Evolutionary conservation across 2,113 vertebrate genomes (phyloP).

Genomic region (Gymnocephalus cernua): DNA sequence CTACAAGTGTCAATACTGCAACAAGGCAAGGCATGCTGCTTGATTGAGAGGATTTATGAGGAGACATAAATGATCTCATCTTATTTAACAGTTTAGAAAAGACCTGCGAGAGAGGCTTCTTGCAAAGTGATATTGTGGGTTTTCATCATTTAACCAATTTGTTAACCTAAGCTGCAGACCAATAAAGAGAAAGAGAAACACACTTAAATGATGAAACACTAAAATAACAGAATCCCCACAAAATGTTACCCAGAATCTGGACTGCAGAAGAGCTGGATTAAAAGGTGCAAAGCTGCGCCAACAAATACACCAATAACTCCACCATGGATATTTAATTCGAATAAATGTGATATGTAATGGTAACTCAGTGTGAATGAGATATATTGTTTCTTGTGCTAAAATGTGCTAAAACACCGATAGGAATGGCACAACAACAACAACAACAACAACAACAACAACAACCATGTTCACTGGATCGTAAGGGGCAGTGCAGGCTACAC

Average conservation of each 20-base stretch:
- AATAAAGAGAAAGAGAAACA: not conserved
- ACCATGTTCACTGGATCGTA: slow-evolving; percentile 21
- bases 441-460: slow-evolving; percentile 39
- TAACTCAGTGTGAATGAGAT: slow-evolving; percentile 42
- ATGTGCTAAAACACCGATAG: slow-evolving; percentile 63
- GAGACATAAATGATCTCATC: slow-evolving; percentile 33
- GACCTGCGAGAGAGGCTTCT: not conserved
- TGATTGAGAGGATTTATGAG: slow-evolving; percentile 20
- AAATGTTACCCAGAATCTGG: not conserved
- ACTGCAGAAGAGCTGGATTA: not conserved
- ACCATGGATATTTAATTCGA: not conserved
- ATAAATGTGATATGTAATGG: not conserved
- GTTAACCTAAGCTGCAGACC: not conserved
- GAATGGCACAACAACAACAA: slow-evolving; percentile 49
- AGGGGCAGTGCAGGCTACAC: not conserved
- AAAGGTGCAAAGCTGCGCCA: not conserved
- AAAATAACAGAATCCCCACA: not conserved
- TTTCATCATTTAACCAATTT: slow-evolving; percentile 13
- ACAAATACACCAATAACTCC: not conserved
- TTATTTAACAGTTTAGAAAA: slow-evolving; percentile 5
- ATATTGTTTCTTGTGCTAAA: slow-evolving; percentile 29
- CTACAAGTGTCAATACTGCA: slow-evolving; percentile 25
- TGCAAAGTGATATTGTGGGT: not conserved
- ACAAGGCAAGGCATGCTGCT: slow-evolving; percentile 4
- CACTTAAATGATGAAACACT: not conserved